Base-by-base conservation (phyloP, 2,888 invertebrate genomes). In the Folsomia candida region DNA sequence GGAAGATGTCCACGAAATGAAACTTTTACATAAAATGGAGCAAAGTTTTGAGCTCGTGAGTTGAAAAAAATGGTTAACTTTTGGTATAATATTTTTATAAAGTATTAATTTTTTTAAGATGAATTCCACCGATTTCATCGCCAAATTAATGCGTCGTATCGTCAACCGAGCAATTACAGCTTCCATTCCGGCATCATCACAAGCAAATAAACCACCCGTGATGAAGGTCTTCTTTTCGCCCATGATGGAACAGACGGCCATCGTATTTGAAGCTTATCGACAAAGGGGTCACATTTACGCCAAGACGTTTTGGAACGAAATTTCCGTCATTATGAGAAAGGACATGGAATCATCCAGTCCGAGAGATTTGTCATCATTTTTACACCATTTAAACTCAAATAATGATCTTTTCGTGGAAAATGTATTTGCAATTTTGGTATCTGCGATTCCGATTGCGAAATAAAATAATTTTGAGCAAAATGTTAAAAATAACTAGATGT, bases 221-320 rank as follows among this genome's bases (percentile, higher is more conserved):
- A 22, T 6, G 18, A 54, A 54, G 22, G 11, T 68, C 11, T 78
- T 76, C 65, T 18, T 76, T 2, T 59, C 69, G 6, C 73, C 74
- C 26, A 11, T 73, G 14, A 14, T 78, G 60, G 60, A 75, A 22
- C 68, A 74, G 47, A 73, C 73, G 57, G 74, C 76, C 9, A 66
- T 76, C 22, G 51, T 72, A 1, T 20, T 75, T 0, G 69, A 78
- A 62, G 76, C 78, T 20, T 76, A 27, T 51, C 69, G 69, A 18
- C 71, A 72, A 18, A 74, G 75, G 60, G 73, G 74, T 11, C 20
- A 64, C 0, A 25, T 28, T 4, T 71, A 58, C 67, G 68, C 72
- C 6, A 58, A 57, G 9, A n/a, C n/a, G n/a, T 78, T 78, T 66
- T 78, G 78, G 78, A 28, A 24, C 29, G 67, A 76, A 28, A 74